These are phyloP conservation scores for Dreissena rostriformis DNA, from an alignment of 1,140 invertebrate genomes.

Conservation along the genomic window DNA sequence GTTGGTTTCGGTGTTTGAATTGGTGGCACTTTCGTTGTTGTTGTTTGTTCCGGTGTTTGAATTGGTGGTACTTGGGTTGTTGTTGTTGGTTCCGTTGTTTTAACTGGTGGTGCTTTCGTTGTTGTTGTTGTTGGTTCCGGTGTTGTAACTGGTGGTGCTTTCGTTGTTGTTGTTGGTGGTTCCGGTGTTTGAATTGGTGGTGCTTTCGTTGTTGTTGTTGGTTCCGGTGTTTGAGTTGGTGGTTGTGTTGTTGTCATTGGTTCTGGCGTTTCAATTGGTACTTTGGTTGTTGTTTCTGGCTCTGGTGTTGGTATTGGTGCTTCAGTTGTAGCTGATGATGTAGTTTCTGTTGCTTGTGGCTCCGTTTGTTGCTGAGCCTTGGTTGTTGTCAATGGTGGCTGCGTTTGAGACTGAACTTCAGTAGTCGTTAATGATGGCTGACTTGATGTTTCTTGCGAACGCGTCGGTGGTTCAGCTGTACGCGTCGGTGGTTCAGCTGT, in stretches of 20 bases:
- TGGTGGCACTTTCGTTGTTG: conserved; percentile 3
- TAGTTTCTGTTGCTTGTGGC: no score
- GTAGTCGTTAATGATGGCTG: neutral
- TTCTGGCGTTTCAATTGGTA: neutral
- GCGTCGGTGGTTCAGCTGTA: no score
- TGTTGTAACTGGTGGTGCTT: neutral
- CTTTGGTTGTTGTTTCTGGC: no score
- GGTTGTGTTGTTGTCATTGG: neutral
- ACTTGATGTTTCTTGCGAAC: neutral
- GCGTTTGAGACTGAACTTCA: no score
- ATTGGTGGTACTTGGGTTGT: no score
- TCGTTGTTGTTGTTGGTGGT: neutral
- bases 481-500: neutral
- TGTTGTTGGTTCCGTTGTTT: no score
- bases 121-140: neutral
- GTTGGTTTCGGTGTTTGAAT: neutral
- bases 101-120: neutral
- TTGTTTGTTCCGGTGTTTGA: neutral
- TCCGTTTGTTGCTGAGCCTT: neutral
- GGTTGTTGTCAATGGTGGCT: neutral
- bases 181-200: no score
- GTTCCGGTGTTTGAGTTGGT: neutral
- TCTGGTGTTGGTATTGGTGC: no score
- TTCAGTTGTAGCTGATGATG: no score
- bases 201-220: neutral